Conservation (phyloP, 2,113 vertebrate genomes). For the Phrynocephalus versicolor region DNA sequence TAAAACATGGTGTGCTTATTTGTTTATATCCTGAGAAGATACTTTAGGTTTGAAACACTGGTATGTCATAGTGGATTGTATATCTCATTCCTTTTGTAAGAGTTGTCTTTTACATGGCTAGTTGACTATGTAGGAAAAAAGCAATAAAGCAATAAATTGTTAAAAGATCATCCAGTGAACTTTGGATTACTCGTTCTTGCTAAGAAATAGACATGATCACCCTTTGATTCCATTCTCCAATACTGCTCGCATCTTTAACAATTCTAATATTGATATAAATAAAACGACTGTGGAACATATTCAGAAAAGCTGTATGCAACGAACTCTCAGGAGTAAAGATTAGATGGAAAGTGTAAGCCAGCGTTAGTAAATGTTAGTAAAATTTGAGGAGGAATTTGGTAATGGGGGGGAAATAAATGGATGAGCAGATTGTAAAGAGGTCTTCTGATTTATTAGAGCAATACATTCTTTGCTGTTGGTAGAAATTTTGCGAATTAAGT, state of each 20-base stretch:
- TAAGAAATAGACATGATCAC: too few relatives aligned
- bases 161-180: background rate
- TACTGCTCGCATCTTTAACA: background rate
- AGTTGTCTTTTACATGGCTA: background rate
- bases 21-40: too few relatives aligned
- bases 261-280: background rate
- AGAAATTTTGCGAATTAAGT: background rate
- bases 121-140: background rate
- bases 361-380: background rate
- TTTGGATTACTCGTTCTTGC: background rate
- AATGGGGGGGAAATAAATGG: slow-evolving; percentile 15
- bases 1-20: background rate
- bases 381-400: slow-evolving; percentile 10
- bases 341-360: slow-evolving; percentile 7
- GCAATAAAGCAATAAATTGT: background rate
- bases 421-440: background rate
- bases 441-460: slow-evolving; percentile 22
- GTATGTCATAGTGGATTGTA: background rate
- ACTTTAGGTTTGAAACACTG: background rate
- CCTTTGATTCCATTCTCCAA: background rate
- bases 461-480: slow-evolving; percentile 7
- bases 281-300: background rate
- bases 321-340: background rate
- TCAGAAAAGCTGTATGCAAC: background rate
- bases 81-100: background rate